These are phyloP conservation scores for Heliconius ismenius DNA, from an alignment of 2,888 invertebrate species.

Conservation along the genomic window DNA sequence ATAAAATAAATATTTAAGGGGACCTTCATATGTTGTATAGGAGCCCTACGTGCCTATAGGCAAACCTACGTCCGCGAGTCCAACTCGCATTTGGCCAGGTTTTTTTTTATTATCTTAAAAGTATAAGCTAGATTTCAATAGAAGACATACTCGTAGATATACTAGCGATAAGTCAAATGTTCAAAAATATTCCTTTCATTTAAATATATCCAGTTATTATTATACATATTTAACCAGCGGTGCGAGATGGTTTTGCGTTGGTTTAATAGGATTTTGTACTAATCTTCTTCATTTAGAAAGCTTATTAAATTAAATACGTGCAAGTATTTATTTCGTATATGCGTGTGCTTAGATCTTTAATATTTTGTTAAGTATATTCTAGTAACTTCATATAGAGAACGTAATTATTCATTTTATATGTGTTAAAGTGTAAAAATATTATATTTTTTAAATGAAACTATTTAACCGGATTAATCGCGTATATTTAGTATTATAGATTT, in stretches of 20 bases:
- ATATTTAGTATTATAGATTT: too few relatives aligned
- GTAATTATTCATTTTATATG: too few relatives aligned
- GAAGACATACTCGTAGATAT: neutral
- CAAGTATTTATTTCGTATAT: neutral
- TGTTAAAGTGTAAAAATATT: too few relatives aligned
- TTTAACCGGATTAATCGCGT: too few relatives aligned
- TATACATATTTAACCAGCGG: neutral
- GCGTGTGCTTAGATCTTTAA: neutral
- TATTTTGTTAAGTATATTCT: neutral
- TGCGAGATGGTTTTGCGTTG: conserved; percentile 3
- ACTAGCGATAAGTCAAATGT: neutral
- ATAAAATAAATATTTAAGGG: neutral
- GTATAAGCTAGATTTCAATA: neutral
- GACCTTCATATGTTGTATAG: too few relatives aligned
- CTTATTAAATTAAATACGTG: conserved; percentile 4
- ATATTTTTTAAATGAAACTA: too few relatives aligned
- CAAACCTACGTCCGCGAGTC: too few relatives aligned
- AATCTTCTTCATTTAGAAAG: neutral
- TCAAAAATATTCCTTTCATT: neutral
- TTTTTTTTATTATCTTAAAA: neutral
- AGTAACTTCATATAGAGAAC: too few relatives aligned
- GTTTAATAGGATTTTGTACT: neutral
- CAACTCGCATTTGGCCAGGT: too few relatives aligned
- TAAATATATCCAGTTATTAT: neutral
- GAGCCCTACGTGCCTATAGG: too few relatives aligned